Conservation (phyloP, 2,113 vertebrate species). For the Apteryx owenii region DNA sequence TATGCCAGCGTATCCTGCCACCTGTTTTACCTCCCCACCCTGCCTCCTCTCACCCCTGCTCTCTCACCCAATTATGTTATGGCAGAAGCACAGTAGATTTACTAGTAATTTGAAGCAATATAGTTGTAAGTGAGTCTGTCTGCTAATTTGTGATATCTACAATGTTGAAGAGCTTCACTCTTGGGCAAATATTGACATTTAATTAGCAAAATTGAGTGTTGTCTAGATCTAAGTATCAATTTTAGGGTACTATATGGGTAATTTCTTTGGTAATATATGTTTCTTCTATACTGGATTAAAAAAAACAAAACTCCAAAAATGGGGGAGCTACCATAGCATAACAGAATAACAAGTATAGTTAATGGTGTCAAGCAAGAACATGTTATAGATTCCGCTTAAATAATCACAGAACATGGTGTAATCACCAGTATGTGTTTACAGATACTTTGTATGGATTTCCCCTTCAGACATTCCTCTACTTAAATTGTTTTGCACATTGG, state of each 20-base stretch:
- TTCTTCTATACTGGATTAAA: background rate
- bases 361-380: background rate
- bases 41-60: background rate
- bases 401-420: background rate
- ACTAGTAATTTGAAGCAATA: background rate
- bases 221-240: background rate
- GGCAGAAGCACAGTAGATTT: background rate
- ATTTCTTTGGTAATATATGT: background rate
- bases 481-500: background rate
- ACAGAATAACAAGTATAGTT: background rate
- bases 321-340: background rate
- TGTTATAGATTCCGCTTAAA: background rate
- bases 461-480: background rate
- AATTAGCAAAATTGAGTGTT: conserved; percentile 31
- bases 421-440: background rate
- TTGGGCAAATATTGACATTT: conserved; percentile 6
- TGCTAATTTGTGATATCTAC: conserved; percentile 16
- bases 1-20: rapidly evolving
- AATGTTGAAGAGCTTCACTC: background rate
- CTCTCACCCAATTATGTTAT: rapidly evolving
- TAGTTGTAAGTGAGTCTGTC: background rate
- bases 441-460: background rate
- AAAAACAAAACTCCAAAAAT: background rate
- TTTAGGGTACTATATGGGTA: background rate
- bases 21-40: background rate